phyloP scores from a whole-genome alignment of 2,113 vertebrate genomes.

The Microtus pennsylvanicus region DNA sequence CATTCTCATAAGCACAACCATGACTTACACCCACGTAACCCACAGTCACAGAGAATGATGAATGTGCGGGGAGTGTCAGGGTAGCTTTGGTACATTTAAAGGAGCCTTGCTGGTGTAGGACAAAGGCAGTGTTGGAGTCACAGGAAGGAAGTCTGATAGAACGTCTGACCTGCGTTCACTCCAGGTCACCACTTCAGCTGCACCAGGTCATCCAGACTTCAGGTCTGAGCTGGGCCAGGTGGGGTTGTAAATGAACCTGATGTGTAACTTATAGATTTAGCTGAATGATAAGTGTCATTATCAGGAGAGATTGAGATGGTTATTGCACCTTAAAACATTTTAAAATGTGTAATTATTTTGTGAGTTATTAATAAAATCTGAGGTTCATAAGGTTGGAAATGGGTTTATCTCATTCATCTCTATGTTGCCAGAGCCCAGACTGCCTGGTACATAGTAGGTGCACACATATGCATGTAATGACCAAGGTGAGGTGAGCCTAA shows the following conservation, averaged over 20 bases:
- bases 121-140: background rate
- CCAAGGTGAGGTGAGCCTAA: slow-evolving; percentile 6
- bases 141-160: background rate
- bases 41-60: background rate
- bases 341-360: slow-evolving; percentile 40
- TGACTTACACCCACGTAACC: background rate
- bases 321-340: background rate
- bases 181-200: background rate
- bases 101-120: background rate
- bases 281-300: background rate
- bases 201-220: background rate
- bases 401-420: slow-evolving; percentile 17
- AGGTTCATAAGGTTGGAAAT: background rate
- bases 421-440: background rate
- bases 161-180: background rate
- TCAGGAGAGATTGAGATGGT: background rate
- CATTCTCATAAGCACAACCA: slow-evolving; percentile 1
- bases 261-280: slow-evolving; percentile 1
- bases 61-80: background rate
- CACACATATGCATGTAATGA: slow-evolving; percentile 10
- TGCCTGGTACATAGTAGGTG: background rate
- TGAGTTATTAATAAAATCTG: slow-evolving; percentile 22
- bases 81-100: background rate
- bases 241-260: slow-evolving; percentile 7
- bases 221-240: background rate